These are phyloP conservation scores for Drosophila setosimentum DNA, from an alignment of 2,888 invertebrate species.

Conservation along the genomic window DNA sequence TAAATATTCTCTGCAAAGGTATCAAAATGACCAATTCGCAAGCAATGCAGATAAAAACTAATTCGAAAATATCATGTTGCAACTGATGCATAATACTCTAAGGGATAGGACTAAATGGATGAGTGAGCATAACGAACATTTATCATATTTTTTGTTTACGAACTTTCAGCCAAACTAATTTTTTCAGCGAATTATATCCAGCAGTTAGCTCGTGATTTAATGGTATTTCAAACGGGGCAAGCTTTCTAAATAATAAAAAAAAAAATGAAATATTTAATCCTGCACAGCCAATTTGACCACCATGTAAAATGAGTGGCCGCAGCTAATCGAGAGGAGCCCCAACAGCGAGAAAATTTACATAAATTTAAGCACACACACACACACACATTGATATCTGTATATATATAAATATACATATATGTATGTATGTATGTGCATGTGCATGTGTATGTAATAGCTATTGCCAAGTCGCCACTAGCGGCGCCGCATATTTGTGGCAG, in stretches of 20 bases:
- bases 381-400: not conserved
- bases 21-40: not conserved
- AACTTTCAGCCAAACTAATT: not conserved
- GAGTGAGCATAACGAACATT: not conserved
- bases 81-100: not conserved
- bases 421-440: not conserved
- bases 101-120: not conserved
- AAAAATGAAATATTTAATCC: slow-evolving; percentile 8
- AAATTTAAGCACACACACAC: slow-evolving; percentile 4
- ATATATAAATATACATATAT: not conserved
- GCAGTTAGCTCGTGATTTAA: not conserved
- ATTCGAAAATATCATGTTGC: not conserved
- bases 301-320: slow-evolving; percentile 27
- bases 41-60: not conserved
- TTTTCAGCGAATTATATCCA: not conserved
- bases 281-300: slow-evolving; percentile 10
- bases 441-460: not conserved
- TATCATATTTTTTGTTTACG: not conserved
- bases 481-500: slow-evolving; percentile 59
- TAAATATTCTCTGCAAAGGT: too few species aligned
- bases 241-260: not conserved
- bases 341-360: slow-evolving; percentile 10
- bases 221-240: not conserved
- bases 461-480: slow-evolving; percentile 31
- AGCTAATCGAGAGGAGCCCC: slow-evolving; percentile 22